phyloP scores from a whole-genome alignment of 2,797 vertebrate species.

The Hafferia zeledoni region DNA sequence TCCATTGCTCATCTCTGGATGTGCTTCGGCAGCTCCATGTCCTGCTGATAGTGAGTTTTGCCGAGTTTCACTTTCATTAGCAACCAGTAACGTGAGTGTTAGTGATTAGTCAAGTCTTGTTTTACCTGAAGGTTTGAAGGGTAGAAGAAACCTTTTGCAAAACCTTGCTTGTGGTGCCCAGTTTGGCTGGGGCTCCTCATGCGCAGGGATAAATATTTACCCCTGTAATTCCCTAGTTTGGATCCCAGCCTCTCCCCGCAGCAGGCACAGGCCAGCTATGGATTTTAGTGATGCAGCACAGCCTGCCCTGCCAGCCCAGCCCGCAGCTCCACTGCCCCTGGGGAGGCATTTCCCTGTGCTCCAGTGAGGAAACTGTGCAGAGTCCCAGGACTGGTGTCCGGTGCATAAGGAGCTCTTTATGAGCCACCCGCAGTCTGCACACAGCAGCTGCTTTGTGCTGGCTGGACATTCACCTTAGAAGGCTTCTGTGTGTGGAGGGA shows the following conservation, averaged over 20 bases:
- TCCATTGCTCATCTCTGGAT: background rate
- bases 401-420: conserved; percentile 32
- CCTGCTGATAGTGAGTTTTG: background rate
- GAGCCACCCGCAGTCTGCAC: rapidly evolving
- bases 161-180: rapidly evolving
- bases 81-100: too few relatives aligned
- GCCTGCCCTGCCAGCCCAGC: background rate
- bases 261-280: rapidly evolving
- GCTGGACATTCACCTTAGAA: background rate
- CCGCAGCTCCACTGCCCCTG: rapidly evolving
- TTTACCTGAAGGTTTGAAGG: background rate
- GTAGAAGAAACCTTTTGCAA: background rate
- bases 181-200: background rate
- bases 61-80: background rate
- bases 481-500: background rate
- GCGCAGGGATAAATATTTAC: background rate
- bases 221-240: background rate
- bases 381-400: rapidly evolving
- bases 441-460: conserved; percentile 22
- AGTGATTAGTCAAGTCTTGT: background rate
- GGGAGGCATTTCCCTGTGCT: background rate
- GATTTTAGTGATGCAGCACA: rapidly evolving
- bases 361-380: rapidly evolving
- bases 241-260: rapidly evolving
- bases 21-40: rapidly evolving